Evolutionary conservation across 2,888 invertebrate species (phyloP).

Genomic region (Callyntrura sp.): DNA sequence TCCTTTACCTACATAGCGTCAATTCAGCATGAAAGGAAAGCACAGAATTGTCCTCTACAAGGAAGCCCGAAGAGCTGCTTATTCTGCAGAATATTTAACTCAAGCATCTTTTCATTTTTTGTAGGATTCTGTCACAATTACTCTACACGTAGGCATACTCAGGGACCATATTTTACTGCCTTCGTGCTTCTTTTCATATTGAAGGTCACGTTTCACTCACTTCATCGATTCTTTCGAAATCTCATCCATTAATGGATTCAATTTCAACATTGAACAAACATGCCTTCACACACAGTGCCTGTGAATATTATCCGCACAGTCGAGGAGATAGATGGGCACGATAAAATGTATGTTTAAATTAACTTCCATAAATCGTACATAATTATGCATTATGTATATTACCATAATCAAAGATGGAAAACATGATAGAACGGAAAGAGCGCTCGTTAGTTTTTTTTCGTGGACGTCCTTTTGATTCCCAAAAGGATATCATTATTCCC

Average conservation of each 20-base stretch:
- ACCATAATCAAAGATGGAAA: background rate
- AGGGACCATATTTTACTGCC: background rate
- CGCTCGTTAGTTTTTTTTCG: no score
- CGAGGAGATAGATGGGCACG: no score
- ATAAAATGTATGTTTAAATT: background rate
- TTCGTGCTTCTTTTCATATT: background rate
- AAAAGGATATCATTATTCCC: no score
- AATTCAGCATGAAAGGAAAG: background rate
- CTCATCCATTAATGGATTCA: conserved; percentile 54
- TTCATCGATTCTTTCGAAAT: conserved; percentile 36
- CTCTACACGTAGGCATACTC: background rate
- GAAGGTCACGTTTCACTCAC: conserved; percentile 1
- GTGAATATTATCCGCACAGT: background rate
- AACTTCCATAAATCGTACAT: conserved; percentile 7
- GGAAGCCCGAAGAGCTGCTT: no score
- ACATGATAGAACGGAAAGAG: background rate
- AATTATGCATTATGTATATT: conserved; percentile 5
- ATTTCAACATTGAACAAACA: conserved; percentile 13
- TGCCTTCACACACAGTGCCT: background rate
- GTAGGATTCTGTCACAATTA: background rate
- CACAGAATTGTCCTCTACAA: background rate
- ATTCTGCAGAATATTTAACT: background rate
- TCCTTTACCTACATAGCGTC: background rate
- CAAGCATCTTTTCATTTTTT: background rate
- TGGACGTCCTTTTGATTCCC: no score